Base-by-base conservation (phyloP, 2,113 vertebrate genomes). In the Empidonax traillii region DNA sequence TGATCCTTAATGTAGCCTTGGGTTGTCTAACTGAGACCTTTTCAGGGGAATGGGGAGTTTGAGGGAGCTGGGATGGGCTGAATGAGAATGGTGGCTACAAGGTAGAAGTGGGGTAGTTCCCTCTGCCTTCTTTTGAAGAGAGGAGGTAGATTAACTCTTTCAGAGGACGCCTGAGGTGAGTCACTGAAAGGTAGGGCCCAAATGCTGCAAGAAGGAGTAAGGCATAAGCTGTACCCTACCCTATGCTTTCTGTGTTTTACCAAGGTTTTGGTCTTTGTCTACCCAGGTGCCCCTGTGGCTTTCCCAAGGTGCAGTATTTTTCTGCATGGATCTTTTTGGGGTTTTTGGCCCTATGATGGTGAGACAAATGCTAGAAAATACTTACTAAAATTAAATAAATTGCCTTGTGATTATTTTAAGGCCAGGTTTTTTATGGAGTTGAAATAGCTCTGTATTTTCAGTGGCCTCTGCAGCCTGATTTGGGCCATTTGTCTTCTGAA, bases 51-150 rank as follows among this genome's bases (percentile, higher is more conserved):
- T 5, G 14, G 19, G 13, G 10, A 66, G 9, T 35, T 68, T 44
- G 14, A 67, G 28, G 7, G 5, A 37, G 18, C 19, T 56, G 35
- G 2, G 13, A 2, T 52, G 37, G 31, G 19, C 24, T 65, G 62
- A 72, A 25, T 5, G 8, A 24, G 30, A 28, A 46, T 24, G 14
- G 39, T 85, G 56, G 9, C 89, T 86, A 22, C 14, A 77, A 67
- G 37, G 33, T 5, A 62, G 68, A 63, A 93, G 39, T 0, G 0
- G 2, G 16, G 1, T 10, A 44, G 15, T 72, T 75, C 12, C 56
- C 23, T 74, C 56, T 87, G 43, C 35, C 39, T 78, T 44, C 39
- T 75, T 63, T 20, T 68, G 49, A 35, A 43, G 44, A 52, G 31
- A 55, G 6, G n/a, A 68, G 6, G 24, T 25, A 23, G 35, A 63